These are phyloP conservation scores for Caenorhabditis doughertyi DNA, from an alignment of 2,888 invertebrate species.

Conservation along the genomic window DNA sequence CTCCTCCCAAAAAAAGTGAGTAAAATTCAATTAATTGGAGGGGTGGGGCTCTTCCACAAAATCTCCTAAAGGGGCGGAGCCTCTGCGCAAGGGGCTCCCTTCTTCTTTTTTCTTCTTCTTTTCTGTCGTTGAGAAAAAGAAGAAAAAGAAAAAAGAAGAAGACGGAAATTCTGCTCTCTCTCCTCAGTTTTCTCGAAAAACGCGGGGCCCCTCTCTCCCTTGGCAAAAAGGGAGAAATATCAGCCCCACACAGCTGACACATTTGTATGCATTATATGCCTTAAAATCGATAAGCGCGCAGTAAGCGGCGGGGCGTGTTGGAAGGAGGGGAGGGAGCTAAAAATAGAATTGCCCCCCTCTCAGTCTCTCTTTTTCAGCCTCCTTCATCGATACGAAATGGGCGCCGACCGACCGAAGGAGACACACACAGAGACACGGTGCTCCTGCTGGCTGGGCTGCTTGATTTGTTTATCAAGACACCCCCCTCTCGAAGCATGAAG, in stretches of 20 bases:
- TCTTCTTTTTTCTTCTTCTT: neutral
- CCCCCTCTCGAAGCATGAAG: neutral
- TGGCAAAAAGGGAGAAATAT: constrained; percentile 50
- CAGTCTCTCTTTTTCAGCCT: constrained; percentile 14
- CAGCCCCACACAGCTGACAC: constrained; percentile 56
- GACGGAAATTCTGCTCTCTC: constrained; percentile 40
- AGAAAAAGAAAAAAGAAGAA: constrained; percentile 23
- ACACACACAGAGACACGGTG: neutral
- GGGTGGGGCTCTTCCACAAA: constrained; percentile 6
- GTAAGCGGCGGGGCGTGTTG: constrained; percentile 22
- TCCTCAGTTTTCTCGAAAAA: constrained; percentile 36
- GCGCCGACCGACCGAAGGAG: neutral
- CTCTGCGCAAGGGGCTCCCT: too few relatives aligned
- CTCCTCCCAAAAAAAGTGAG: constrained; percentile 7
- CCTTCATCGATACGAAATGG: constrained; percentile 9
- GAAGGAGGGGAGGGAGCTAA: constrained; percentile 15
- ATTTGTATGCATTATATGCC: constrained; percentile 65
- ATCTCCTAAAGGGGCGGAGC: too few relatives aligned
- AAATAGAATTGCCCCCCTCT: constrained; percentile 44
- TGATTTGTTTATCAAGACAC: constrained; percentile 51
- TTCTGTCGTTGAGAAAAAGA: neutral
- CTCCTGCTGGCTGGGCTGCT: constrained; percentile 40
- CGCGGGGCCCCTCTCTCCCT: constrained; percentile 22
- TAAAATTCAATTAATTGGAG: constrained; percentile 51
- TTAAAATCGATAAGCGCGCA: constrained; percentile 62